Evolutionary conservation across 1,140 invertebrate genomes (phyloP).

Genomic region (Babylonia areolata): DNA sequence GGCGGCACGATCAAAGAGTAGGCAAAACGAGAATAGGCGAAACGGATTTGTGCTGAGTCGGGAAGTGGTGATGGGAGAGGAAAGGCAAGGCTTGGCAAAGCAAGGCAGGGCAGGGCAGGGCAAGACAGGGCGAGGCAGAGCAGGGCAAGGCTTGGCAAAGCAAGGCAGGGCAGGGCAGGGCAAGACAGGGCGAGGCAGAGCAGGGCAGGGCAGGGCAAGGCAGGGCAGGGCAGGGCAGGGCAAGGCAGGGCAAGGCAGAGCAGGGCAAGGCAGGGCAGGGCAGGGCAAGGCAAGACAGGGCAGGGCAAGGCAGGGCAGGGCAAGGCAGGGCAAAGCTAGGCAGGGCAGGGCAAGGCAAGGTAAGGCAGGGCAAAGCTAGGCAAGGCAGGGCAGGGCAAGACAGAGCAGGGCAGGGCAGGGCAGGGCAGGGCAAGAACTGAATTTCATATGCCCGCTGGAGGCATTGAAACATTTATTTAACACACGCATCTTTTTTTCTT

Average conservation of each 20-base stretch:
- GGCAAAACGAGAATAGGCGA: too few species aligned
- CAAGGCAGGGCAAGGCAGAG: constrained; percentile 10
- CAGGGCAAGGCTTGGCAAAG: not conserved
- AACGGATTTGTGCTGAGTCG: too few species aligned
- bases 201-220: not conserved
- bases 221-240: not conserved
- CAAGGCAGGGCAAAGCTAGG: constrained; percentile 22
- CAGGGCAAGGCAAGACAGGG: constrained; percentile 27
- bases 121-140: not conserved
- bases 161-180: constrained; percentile 16
- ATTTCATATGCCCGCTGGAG: too few species aligned
- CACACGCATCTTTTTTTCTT: too few species aligned
- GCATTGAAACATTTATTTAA: too few species aligned
- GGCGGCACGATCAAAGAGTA: too few species aligned
- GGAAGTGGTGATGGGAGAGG: too few species aligned
- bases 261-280: constrained; percentile 31
- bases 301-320: constrained; percentile 27
- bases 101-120: constrained; percentile 18
- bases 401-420: too few species aligned
- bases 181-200: not conserved
- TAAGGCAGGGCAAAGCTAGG: too few species aligned
- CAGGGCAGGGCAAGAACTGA: too few species aligned
- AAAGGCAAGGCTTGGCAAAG: not conserved
- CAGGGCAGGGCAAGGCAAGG: too few species aligned
- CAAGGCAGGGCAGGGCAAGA: too few species aligned